Base-by-base conservation (phyloP, 2,888 invertebrate species). In the Perizoma affinitatum region DNA sequence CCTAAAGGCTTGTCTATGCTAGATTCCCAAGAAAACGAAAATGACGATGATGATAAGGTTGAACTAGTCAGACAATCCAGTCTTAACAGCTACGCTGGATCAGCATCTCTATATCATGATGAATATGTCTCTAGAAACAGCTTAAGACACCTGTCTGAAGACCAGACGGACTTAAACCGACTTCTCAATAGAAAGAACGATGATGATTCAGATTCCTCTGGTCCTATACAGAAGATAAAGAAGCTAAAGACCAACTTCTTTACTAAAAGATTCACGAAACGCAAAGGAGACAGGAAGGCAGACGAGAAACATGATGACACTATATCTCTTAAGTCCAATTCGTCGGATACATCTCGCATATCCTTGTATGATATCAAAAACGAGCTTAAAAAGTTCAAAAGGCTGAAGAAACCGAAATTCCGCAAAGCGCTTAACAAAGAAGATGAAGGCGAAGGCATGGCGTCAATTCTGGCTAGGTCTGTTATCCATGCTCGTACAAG, bases 391-490 rank as follows among this genome's bases (percentile, higher is more conserved):
- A 92, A 87, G 66, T 79, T 91, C 1, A 86, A 84, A 64, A 81
- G 84, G 9, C 80, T 93, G 63, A 93, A 92, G 70, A 86, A 92
- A 49, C 86, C 87, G 0, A 86, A 84, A 61, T 79, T 89, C 46
- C 78, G 79, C 11, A 90, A 86, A 73, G 75, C 86, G 4, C 69
- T 72, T n/a, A 83, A 82, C 68, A 84, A 82, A 67, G 81, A 83
- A 53, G 93, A 92, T 41, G 92, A 93, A 70, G 93, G 93, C 1
- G 93, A 93, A 54, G 93, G 94, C 0, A 95, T 96, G 93, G 95
- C 95, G 0, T 94, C 95, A 9, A 88, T 95, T 49, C 83, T 96
- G 11, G 95, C 95, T 6, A 89, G 94, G 63, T 95, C 95, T 3
- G 93, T 95, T 1, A 93, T 94, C 69, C 93, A 93, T 58, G 94